These are phyloP conservation scores for Ophthalmotilapia sp. DNA, from an alignment of 2,113 vertebrate species.

Conservation along the genomic window DNA sequence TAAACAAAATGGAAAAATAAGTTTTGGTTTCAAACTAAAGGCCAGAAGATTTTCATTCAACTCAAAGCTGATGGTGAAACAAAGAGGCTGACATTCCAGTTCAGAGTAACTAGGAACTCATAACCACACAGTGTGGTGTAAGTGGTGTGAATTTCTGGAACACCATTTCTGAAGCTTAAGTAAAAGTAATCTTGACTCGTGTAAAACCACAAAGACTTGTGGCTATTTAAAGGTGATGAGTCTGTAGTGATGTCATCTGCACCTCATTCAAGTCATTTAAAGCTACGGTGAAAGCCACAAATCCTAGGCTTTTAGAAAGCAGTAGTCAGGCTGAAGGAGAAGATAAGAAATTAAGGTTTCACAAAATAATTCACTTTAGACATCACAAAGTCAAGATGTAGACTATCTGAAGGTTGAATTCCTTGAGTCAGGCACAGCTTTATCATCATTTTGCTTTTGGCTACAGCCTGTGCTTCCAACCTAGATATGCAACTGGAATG, in stretches of 20 bases:
- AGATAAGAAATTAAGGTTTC: neutral
- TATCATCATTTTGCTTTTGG: neutral
- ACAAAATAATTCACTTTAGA: neutral
- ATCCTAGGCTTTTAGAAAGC: neutral
- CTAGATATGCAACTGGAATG: neutral
- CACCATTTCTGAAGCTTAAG: neutral
- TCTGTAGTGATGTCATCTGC: neutral
- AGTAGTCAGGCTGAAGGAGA: neutral
- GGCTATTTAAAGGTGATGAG: neutral
- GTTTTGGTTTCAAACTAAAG: neutral
- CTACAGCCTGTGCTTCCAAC: neutral
- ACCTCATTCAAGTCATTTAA: neutral
- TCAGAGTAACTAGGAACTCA: neutral
- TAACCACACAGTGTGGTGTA: neutral
- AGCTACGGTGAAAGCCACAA: neutral
- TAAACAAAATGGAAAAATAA: neutral
- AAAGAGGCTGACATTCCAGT: neutral
- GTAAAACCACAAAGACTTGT: neutral
- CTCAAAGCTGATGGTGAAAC: neutral
- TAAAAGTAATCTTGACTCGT: neutral
- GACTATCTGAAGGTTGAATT: neutral
- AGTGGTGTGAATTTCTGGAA: neutral
- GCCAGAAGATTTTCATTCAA: neutral
- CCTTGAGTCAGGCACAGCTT: neutral
- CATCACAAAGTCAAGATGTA: neutral